These are phyloP conservation scores for Pachypeltis micranthus DNA, from an alignment of 1,140 invertebrate species.

Conservation along the genomic window DNA sequence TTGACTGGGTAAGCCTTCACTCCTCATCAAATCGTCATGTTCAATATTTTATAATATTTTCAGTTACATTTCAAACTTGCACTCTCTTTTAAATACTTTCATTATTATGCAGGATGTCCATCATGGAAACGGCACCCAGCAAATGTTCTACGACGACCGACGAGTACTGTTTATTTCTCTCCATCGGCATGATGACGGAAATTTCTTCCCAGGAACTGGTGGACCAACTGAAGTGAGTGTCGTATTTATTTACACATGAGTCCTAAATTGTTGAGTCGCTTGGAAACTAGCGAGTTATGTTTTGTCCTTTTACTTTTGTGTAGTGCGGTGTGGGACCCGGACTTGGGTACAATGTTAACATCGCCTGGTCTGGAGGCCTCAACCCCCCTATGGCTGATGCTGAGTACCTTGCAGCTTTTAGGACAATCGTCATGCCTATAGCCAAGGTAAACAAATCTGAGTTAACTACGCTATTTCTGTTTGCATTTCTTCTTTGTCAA, in stretches of 20 bases:
- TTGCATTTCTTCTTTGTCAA: background rate
- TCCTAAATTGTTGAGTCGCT: background rate
- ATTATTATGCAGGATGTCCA: slow-evolving; percentile 73
- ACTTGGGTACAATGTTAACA: slow-evolving; percentile 93
- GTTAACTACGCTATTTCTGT: no score
- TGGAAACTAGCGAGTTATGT: no score
- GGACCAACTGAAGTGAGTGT: slow-evolving; percentile 59
- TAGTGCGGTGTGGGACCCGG: slow-evolving; percentile 78
- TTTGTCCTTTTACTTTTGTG: slow-evolving; percentile 26
- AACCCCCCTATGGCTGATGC: slow-evolving; percentile 91
- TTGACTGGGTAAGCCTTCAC: slow-evolving; percentile 71
- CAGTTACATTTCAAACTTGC: background rate
- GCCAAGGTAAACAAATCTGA: slow-evolving; percentile 52
- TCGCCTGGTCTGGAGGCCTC: slow-evolving; percentile 86
- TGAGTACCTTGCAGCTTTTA: slow-evolving; percentile 94
- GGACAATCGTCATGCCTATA: slow-evolving; percentile 84
- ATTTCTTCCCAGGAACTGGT: slow-evolving; percentile 98
- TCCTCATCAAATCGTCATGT: background rate
- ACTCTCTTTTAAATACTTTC: background rate
- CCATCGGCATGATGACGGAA: slow-evolving; percentile 98
- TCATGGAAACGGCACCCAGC: slow-evolving; percentile 98
- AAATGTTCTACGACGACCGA: slow-evolving; percentile 94
- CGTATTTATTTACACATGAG: background rate
- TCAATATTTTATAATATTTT: background rate
- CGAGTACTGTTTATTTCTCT: slow-evolving; percentile 91